Evolutionary conservation across 2,888 invertebrate species (phyloP).

Genomic region (Drosophila antonietae): DNA sequence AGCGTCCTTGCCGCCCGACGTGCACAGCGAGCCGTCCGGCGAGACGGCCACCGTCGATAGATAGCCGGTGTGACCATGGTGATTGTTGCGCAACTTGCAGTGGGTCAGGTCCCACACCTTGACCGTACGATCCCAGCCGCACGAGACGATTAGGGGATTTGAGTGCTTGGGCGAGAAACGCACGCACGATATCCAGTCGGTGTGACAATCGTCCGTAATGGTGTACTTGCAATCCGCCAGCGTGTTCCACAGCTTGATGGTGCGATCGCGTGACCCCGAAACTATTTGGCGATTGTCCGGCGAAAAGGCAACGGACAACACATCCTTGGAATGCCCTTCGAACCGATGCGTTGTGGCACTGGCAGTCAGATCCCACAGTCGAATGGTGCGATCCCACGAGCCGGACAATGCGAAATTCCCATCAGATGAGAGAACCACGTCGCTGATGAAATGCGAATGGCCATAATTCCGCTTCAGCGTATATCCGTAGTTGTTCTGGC

Average conservation of each 20-base stretch:
- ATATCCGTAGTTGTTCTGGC: conserved; percentile 96
- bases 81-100: conserved; percentile 99
- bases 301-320: conserved; percentile 99
- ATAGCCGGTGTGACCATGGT: conserved; percentile 98
- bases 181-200: conserved; percentile 99
- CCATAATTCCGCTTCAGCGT: conserved; percentile 97
- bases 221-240: conserved; percentile 99
- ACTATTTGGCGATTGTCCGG: conserved; percentile 99
- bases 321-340: conserved; percentile 99
- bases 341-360: conserved; percentile 98
- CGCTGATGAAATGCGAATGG: conserved; percentile 99
- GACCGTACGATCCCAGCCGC: conserved; percentile 99
- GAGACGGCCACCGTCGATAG: conserved; percentile 99
- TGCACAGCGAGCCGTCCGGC: conserved; percentile 99
- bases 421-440: conserved; percentile 98
- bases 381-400: conserved; percentile 99
- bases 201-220: conserved; percentile 97
- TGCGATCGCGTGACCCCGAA: conserved; percentile 98
- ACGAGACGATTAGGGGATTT: conserved; percentile 98
- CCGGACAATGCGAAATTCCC: conserved; percentile 99
- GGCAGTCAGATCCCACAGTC: conserved; percentile 98
- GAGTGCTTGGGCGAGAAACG: conserved; percentile 98
- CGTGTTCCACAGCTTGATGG: conserved; percentile 99
- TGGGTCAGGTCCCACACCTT: conserved; percentile 99
- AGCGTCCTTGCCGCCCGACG: conserved; percentile 99